Evolutionary conservation across 1,140 invertebrate species (phyloP).

Genomic region (Aphelinus certus): DNA sequence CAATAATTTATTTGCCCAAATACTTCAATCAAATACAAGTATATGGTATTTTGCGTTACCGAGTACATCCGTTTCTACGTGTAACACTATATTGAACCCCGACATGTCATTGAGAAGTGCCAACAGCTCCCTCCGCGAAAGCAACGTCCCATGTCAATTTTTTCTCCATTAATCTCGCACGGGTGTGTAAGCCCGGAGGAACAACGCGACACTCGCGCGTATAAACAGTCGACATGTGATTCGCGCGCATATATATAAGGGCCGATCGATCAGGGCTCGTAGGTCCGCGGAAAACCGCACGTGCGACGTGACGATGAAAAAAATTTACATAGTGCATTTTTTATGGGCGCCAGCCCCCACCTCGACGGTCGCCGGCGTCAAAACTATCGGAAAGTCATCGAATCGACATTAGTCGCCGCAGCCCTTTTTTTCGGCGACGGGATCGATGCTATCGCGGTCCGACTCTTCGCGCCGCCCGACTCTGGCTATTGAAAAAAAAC

Average conservation of each 20-base stretch:
- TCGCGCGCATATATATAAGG: background rate
- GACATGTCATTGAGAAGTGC: too few species aligned
- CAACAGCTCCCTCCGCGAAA: too few species aligned
- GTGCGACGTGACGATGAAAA: slow-evolving; percentile 63
- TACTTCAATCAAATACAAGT: too few species aligned
- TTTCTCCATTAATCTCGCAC: too few species aligned
- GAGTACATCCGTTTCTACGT: too few species aligned
- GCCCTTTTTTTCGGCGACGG: slow-evolving; percentile 1
- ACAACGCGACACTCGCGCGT: too few species aligned
- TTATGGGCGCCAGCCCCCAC: slow-evolving; percentile 47
- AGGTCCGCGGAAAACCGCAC: slow-evolving; percentile 53
- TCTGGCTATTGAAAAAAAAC: background rate
- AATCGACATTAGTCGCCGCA: slow-evolving; percentile 57
- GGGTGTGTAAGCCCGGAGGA: too few species aligned
- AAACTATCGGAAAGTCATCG: slow-evolving; percentile 65
- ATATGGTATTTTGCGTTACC: too few species aligned
- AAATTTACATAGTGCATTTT: slow-evolving; percentile 64
- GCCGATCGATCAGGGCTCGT: slow-evolving; percentile 60
- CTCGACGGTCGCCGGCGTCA: slow-evolving; percentile 48
- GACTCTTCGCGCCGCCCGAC: background rate
- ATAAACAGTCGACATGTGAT: slow-evolving; percentile 18
- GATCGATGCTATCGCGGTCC: slow-evolving; percentile 11
- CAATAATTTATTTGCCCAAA: too few species aligned
- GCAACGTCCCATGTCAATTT: too few species aligned
- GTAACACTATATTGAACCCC: too few species aligned